Evolutionary conservation across 2,888 invertebrate genomes (phyloP).

Genomic region (Pharmacophagus antenor): DNA sequence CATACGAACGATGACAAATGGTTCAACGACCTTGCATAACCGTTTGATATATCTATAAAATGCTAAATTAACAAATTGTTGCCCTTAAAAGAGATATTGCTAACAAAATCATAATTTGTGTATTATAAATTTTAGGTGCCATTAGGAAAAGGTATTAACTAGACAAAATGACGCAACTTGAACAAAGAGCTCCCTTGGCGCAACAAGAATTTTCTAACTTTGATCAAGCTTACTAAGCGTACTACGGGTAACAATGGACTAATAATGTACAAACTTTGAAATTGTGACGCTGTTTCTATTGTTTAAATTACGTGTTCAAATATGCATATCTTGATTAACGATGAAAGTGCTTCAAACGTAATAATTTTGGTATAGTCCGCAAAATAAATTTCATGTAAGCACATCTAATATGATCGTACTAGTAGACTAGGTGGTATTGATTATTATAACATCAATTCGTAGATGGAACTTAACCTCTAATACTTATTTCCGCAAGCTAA

Average conservation of each 20-base stretch:
- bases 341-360: background rate
- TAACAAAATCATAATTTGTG: too few species aligned
- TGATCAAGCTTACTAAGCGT: slow-evolving; percentile 15
- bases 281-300: background rate
- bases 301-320: background rate
- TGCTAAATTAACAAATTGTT: too few species aligned
- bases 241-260: background rate
- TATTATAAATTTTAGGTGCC: too few species aligned
- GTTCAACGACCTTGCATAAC: too few species aligned
- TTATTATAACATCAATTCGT: background rate
- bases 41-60: too few species aligned
- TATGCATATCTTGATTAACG: background rate
- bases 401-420: too few species aligned
- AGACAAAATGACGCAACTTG: slow-evolving; percentile 6
- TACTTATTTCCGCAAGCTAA: background rate
- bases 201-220: slow-evolving; percentile 19
- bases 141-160: slow-evolving; percentile 3
- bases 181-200: slow-evolving; percentile 17
- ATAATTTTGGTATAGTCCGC: background rate
- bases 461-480: background rate
- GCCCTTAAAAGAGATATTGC: too few species aligned
- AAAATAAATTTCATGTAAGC: background rate
- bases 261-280: slow-evolving; percentile 8
- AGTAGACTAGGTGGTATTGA: too few species aligned
- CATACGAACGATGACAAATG: too few species aligned